Conservation (phyloP, 2,797 vertebrate genomes). For the Nannoperca obscura region DNA sequence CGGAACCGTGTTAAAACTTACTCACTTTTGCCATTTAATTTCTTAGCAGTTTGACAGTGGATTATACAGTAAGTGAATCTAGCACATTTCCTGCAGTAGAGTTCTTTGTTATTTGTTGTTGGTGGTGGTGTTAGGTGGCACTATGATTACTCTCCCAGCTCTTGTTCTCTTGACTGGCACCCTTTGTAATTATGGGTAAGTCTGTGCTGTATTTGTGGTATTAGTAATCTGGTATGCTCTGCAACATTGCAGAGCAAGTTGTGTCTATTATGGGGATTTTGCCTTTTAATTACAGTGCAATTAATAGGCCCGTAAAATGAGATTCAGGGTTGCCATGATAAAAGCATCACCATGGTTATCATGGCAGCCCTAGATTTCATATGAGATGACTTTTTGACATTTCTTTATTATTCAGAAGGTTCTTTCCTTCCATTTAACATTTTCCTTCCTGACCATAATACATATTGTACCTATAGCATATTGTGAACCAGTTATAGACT, state of each 20-base stretch:
- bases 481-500: not conserved
- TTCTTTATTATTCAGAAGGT: not conserved
- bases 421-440: not conserved
- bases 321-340: not conserved
- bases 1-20: not conserved
- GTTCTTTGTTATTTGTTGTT: slow-evolving; percentile 22
- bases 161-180: slow-evolving; percentile 12
- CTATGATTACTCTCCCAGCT: slow-evolving; percentile 11
- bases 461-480: not conserved
- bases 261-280: slow-evolving; percentile 18
- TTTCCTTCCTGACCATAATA: not conserved
- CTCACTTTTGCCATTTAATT: not conserved
- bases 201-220: slow-evolving; percentile 28
- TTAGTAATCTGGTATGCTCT: slow-evolving; percentile 17
- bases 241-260: slow-evolving; percentile 8
- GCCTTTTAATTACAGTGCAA: slow-evolving; percentile 20
- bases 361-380: not conserved
- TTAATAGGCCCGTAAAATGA: not conserved
- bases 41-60: not conserved
- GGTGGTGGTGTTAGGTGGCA: slow-evolving; percentile 27
- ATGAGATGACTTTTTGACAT: not conserved
- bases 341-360: slow-evolving; percentile 1
- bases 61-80: not conserved
- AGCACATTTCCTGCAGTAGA: slow-evolving; percentile 1
- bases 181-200: slow-evolving; percentile 33